Evolutionary conservation across 2,113 vertebrate species (phyloP), one percentile per base, ranked within the genome.

Genomic region (Jaculus jaculus): DNA sequence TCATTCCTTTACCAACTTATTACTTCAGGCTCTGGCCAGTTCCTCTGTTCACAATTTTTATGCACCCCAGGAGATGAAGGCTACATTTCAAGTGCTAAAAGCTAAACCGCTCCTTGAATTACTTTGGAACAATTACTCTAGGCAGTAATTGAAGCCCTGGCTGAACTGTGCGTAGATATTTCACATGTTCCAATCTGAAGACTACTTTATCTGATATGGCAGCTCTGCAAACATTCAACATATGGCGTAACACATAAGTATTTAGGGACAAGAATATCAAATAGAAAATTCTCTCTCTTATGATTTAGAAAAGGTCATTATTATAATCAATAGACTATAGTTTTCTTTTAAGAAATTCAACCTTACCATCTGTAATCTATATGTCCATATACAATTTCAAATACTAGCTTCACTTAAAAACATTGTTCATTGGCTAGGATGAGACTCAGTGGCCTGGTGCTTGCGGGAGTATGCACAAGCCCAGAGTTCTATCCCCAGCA

Each of bases 291-390:
- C 32, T 66, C 72, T 84, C 88, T 37, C 42, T 87, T 37, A 24
- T 42, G 81, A 47, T 89, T 21, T 83, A 72, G 32, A 51, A 80
- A 80, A 61, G 80, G 61, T 94, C 92, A 71, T 12, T 91, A 74
- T 91, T 74, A 17, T 39, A 87, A 91, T 5, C 82, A 92, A 86
- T 18, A 81, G 86, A 72, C 23, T 65, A 42, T 17, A 87, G 77
- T n/a, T 87, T 95, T 94, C 39, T 83, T 87, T 7, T 11, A 2
- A 75, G 84, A 75, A 75, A n/a, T 39, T 69, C 17, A 61, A 20
- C 94, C 87, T 96, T 96, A 95, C 84, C 95, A 84, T 89, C 84
- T 89, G 78, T 89, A 91, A 96, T 68, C 90, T 92, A 94, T 96
- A 96, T 54, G 5, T 88, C 91, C 66, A 84, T 68, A 58, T 68